Evolutionary conservation across 2,888 invertebrate species (phyloP), one percentile per base, ranked within the genome.

Genomic region (Rhorus exstirpatorius): DNA sequence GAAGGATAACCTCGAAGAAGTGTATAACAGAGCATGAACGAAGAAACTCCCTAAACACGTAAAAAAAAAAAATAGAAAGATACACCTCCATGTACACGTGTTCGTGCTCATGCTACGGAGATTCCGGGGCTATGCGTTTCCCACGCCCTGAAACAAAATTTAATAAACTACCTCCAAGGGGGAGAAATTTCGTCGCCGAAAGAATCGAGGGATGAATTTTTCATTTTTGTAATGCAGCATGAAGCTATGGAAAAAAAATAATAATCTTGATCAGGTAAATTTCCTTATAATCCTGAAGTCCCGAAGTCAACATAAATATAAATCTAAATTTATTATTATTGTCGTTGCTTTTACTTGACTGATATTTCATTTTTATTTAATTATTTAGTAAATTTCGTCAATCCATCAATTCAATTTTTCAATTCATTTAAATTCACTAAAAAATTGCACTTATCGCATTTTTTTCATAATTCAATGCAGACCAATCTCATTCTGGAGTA

Each of bases 1-100:
- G 53, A 75, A 60, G 70, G 68, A 38, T 26, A 49, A 63, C 19
- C 67, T 41, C 75, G 4, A 35, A 78, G 63, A 74, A 49, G 60
- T 44, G 60, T 19, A 17, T 17, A 58, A 58, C 31, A 35, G 49
- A 83, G 75, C 61, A 55, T 63, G 68, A 82, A 44, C 49, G 35
- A 68, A 76, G 46, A 75, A 41, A 70, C 46, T 60, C 60, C 17
- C 58, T 19, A 12, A 74, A 70, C 31, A 61, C 35, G 58, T 35
- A 1, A 44, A 63, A 81, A 70, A 70, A 65, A 80, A 71, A 51
- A n/a, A 38, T 24, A 19, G 49, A 21, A 35, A 63, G 72, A 26
- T 74, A 63, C 21, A 49, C 35, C 53, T 55, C 41, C 55, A 24
- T 65, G 1, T 60, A 72, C 79, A 83, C 68, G 68, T 83, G 72